A percentile compares a stretch with the other conserved stretches of the same genome.
Evolutionary conservation across 2,113 vertebrate species (phyloP).

Genomic region (Phylloscopus trochiloides): DNA sequence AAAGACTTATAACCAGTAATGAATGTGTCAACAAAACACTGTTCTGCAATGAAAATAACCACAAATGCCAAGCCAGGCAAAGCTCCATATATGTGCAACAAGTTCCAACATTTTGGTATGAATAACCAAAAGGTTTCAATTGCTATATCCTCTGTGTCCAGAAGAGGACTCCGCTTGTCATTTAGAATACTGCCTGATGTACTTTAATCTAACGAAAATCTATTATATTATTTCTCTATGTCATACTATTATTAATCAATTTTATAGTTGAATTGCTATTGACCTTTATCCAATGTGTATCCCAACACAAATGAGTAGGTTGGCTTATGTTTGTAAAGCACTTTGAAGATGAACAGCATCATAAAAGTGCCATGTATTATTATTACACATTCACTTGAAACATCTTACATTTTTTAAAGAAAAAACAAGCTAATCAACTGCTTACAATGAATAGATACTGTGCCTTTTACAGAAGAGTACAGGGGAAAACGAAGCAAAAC

Average conservation of each 20-base stretch:
- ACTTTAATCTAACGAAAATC: conserved; percentile 23
- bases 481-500: background rate
- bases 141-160: conserved; percentile 47
- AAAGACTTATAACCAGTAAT: background rate
- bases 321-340: conserved; percentile 34
- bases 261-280: conserved; percentile 48
- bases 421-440: background rate
- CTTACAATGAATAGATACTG: background rate
- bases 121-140: background rate
- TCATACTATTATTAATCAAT: conserved; percentile 43
- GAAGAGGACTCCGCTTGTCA: conserved; percentile 52
- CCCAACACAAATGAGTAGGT: conserved; percentile 34
- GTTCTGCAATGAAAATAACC: background rate
- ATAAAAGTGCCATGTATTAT: conserved; percentile 26
- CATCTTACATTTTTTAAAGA: background rate
- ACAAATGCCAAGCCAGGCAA: background rate
- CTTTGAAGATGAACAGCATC: conserved; percentile 26
- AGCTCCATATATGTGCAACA: background rate
- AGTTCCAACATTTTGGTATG: background rate
- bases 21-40: background rate
- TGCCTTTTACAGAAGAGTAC: background rate
- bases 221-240: conserved; percentile 3
- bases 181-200: background rate
- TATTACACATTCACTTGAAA: background rate
- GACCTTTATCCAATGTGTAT: conserved; percentile 48